Evolutionary conservation across 2,797 vertebrate species (phyloP).

Genomic region (Podarcis siculus): DNA sequence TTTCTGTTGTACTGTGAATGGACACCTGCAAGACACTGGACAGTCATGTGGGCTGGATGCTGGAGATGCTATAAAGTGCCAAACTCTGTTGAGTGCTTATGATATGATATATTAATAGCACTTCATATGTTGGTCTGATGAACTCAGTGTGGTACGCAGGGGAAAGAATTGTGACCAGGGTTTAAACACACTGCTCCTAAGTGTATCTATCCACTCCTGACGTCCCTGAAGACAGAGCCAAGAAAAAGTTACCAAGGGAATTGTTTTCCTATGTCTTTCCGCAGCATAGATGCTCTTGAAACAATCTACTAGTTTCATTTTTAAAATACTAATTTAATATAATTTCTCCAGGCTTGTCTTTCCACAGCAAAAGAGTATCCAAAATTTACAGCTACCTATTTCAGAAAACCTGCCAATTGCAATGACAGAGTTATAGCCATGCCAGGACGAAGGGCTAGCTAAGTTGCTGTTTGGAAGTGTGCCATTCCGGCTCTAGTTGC

Average conservation of each 20-base stretch:
- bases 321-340: not conserved
- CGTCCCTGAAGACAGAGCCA: not conserved
- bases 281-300: not conserved
- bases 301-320: not conserved
- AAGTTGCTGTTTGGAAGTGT: not conserved
- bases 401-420: not conserved
- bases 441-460: not conserved
- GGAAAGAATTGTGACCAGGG: too few species aligned
- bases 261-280: not conserved
- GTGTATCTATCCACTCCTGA: too few species aligned
- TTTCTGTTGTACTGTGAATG: not conserved
- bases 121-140: not conserved
- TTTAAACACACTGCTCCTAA: not conserved
- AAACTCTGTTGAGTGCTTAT: not conserved
- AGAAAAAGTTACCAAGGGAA: not conserved
- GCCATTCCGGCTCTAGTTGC: not conserved
- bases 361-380: not conserved
- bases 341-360: not conserved
- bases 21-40: not conserved
- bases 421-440: not conserved
- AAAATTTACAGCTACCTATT: not conserved
- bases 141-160: not conserved
- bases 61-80: not conserved
- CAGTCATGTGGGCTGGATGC: not conserved
- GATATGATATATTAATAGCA: not conserved